Conservation (phyloP, 2,888 invertebrate genomes). For the Stegophylla sp. region DNA sequence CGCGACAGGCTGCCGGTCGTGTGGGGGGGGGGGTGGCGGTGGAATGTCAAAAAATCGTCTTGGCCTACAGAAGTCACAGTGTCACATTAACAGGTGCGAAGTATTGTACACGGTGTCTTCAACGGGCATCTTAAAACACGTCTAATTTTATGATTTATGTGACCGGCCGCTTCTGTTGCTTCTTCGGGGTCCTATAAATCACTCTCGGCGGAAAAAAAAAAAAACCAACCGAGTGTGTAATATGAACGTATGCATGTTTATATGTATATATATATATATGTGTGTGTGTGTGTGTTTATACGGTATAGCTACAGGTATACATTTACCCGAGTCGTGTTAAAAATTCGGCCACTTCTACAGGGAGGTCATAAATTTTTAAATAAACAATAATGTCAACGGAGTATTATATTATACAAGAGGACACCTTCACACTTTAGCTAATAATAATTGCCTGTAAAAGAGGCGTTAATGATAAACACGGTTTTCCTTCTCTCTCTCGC, state of each 20-base stretch:
- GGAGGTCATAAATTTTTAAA: constrained; percentile 54
- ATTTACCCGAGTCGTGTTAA: constrained; percentile 33
- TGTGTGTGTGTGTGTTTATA: no score
- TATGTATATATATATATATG: no score
- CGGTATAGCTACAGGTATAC: background rate
- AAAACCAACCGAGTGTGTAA: background rate
- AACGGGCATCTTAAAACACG: constrained; percentile 48
- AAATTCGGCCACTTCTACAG: constrained; percentile 42
- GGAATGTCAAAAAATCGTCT: constrained; percentile 48
- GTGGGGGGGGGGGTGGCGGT: constrained; percentile 4
- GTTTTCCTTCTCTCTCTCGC: background rate
- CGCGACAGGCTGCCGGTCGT: background rate
- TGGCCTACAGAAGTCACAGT: constrained; percentile 51
- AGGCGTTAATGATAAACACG: constrained; percentile 45
- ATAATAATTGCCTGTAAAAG: constrained; percentile 54
- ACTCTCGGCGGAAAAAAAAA: constrained; percentile 24
- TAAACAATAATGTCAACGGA: constrained; percentile 49
- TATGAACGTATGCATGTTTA: background rate
- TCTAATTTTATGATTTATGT: constrained; percentile 59
- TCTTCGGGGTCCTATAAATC: constrained; percentile 41
- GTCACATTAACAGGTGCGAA: constrained; percentile 51
- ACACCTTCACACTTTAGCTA: constrained; percentile 40
- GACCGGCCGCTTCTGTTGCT: constrained; percentile 52
- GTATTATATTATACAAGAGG: background rate
- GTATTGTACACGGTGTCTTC: constrained; percentile 52